Base-by-base conservation (phyloP, 1,140 invertebrate genomes). In the Berghia stephanieae region DNA sequence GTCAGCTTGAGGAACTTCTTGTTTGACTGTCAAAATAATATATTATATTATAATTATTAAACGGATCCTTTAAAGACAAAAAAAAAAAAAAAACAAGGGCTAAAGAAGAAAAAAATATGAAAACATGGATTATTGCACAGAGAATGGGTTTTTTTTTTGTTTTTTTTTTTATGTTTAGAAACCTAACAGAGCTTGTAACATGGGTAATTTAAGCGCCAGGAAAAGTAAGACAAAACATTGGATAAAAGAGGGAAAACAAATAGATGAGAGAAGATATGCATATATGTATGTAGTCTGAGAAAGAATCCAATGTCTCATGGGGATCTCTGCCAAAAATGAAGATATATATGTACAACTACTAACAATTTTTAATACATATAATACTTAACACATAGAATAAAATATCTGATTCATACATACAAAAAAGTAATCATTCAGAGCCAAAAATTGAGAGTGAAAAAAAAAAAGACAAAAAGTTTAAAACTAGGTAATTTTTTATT, bases 1-100 rank as follows among this genome's bases (percentile, higher is more conserved):
- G 89, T 96, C 93, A 87, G 94, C 93, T 81, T 94, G 93, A 78
- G 86, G 82, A 6, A 85, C 80, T 75, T 90, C 87, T 83, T 83
- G 84, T 67, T 87, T 88, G 16, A 89, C 90, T 90, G 71, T n/a
- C n/a, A 27, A 82, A 87, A 55, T 75, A 75, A 80, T 75, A 31
- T 79, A 16, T 73, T 57, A 71, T 8, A n/a, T 27, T 31, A 63
- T 10, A 34, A 68, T 34, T 46, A n/a, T 10, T 27, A 46, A 38
- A 44, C 18, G 46, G 13, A 36, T 18, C 42, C 24, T 40, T 6
- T 38, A 40, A 70, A 40, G 1, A 40, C 21, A 34, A 63, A 18
- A 43, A 27, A 21, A 70, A 42, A 38, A 18, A n/a, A 27, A 52
- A 31, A 40, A 42, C 6, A 34, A 57, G 18, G 27, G 10, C 5